Conservation (phyloP, 2,113 vertebrate species). For the Sorex fumeus region DNA sequence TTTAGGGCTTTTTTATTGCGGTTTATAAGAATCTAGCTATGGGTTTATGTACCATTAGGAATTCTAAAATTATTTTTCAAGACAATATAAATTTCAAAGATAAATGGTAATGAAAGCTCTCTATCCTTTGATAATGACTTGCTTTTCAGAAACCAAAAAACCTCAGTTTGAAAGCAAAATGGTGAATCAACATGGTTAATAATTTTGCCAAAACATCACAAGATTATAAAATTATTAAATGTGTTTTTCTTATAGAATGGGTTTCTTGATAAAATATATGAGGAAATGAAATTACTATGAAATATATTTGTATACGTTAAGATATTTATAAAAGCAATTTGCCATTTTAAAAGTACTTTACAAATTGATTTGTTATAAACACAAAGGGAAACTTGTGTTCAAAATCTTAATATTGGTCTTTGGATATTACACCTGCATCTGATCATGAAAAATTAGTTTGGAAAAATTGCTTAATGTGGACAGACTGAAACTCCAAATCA, state of each 20-base stretch:
- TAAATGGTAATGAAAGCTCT: not conserved
- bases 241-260: not conserved
- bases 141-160: slow-evolving; percentile 16
- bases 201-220: not conserved
- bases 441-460: not conserved
- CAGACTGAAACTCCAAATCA: not conserved
- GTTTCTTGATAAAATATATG: not conserved
- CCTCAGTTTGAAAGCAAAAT: not conserved
- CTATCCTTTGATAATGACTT: not conserved
- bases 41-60: not conserved
- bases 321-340: slow-evolving; percentile 14
- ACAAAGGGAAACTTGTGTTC: not conserved
- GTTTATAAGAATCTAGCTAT: not conserved
- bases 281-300: slow-evolving; percentile 6
- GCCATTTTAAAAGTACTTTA: not conserved
- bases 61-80: slow-evolving; percentile 18
- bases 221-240: not conserved
- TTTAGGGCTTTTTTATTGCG: not conserved
- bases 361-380: not conserved
- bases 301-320: not conserved
- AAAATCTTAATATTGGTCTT: not conserved
- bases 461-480: not conserved
- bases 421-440: not conserved
- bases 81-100: slow-evolving; percentile 34
- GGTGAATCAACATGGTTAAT: not conserved